Conservation (phyloP, 2,888 invertebrate genomes). For the Gryllus longicercus region DNA sequence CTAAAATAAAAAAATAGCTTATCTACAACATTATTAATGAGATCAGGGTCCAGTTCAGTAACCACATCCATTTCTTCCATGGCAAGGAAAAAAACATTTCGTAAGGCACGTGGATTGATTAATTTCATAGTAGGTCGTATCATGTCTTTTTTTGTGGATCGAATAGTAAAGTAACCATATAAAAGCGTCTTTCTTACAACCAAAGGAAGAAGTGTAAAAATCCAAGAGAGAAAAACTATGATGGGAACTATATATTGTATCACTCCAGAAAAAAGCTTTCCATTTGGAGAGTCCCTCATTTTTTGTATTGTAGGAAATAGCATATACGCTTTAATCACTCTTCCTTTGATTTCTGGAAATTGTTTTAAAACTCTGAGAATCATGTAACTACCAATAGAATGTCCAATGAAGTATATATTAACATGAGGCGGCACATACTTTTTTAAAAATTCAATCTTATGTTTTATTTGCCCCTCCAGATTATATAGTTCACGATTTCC, state of each 20-base stretch:
- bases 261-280: slow-evolving; percentile 62
- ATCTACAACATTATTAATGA: slow-evolving; percentile 56
- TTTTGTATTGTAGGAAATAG: slow-evolving; percentile 85
- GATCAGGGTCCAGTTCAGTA: slow-evolving; percentile 59
- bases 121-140: slow-evolving; percentile 30
- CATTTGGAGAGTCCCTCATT: slow-evolving; percentile 73
- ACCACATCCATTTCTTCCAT: slow-evolving; percentile 79
- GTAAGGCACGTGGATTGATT: slow-evolving; percentile 28
- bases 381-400: slow-evolving; percentile 89
- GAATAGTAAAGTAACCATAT: slow-evolving; percentile 51
- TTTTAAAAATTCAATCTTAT: slow-evolving; percentile 75
- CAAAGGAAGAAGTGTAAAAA: slow-evolving; percentile 57
- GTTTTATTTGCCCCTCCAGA: slow-evolving; percentile 72
- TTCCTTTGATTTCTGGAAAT: slow-evolving; percentile 22
- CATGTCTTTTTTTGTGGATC: slow-evolving; percentile 27
- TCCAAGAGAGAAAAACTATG: slow-evolving; percentile 50
- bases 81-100: slow-evolving; percentile 67
- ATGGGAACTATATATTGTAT: slow-evolving; percentile 52
- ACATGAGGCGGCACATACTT: slow-evolving; percentile 67
- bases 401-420: slow-evolving; percentile 79
- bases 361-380: slow-evolving; percentile 65
- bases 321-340: slow-evolving; percentile 62
- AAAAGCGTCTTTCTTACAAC: slow-evolving; percentile 53
- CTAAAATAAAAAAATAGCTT: slow-evolving; percentile 79
- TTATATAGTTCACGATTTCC: slow-evolving; percentile 63